Conservation (phyloP, 2,113 vertebrate genomes). For the Marmota monax region DNA sequence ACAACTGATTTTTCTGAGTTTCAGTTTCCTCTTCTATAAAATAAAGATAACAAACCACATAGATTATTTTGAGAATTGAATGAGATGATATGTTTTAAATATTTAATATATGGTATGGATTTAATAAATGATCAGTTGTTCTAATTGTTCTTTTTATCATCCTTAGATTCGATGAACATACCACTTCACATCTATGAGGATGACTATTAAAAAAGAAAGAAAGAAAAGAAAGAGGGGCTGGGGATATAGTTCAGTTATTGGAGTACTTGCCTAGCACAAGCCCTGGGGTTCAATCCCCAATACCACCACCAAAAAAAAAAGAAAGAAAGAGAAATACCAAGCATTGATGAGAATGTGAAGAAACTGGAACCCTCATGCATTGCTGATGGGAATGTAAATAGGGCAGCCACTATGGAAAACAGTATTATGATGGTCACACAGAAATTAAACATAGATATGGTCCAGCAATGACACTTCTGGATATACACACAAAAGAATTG, state of each 20-base stretch:
- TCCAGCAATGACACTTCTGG: not conserved
- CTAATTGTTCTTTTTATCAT: not conserved
- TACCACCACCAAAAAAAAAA: no score
- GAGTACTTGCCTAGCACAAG: no score
- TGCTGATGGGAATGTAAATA: not conserved
- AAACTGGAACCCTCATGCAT: not conserved
- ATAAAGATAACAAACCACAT: conserved; percentile 12
- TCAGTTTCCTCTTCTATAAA: not conserved
- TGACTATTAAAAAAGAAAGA: not conserved
- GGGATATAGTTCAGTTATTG: no score
- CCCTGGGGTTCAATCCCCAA: no score
- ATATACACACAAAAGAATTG: not conserved
- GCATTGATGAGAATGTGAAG: not conserved
- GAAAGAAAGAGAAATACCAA: not conserved
- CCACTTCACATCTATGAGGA: not conserved
- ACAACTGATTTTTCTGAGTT: conserved; percentile 1
- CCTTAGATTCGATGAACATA: not conserved
- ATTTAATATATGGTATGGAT: not conserved
- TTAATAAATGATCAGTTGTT: not conserved
- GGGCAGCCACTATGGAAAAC: not conserved
- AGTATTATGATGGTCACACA: not conserved
- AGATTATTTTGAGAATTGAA: not conserved
- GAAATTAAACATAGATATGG: not conserved
- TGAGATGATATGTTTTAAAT: conserved; percentile 21
- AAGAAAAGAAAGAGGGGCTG: not conserved